Conservation (phyloP, 2,113 vertebrate genomes). For the Alexandromys fortis region DNA sequence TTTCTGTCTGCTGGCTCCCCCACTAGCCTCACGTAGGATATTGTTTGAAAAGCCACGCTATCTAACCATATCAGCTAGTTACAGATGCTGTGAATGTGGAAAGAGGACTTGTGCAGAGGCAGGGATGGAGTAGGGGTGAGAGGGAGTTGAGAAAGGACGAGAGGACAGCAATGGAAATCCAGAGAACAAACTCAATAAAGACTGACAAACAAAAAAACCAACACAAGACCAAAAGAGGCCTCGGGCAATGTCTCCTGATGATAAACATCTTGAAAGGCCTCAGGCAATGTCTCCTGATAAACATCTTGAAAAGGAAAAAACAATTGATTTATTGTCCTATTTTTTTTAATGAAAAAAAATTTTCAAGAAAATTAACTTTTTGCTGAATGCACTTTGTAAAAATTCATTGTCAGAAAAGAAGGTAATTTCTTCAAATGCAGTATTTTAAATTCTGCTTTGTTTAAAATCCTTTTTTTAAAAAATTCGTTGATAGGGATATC, state of each 20-base stretch:
- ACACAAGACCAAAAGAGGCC: neutral
- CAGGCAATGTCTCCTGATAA: neutral
- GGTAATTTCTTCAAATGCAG: neutral
- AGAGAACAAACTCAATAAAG: neutral
- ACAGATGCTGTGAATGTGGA: neutral
- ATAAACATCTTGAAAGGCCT: neutral
- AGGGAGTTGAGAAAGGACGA: neutral
- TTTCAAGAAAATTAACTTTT: conserved; percentile 45
- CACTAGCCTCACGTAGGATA: neutral
- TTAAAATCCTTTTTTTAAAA: neutral
- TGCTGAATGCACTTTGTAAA: conserved; percentile 10
- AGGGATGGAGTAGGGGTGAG: neutral
- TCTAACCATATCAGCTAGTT: neutral
- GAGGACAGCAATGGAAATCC: neutral
- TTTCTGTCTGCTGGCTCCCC: neutral
- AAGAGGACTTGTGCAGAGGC: too few relatives aligned
- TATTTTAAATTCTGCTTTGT: conserved; percentile 10
- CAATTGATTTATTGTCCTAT: conserved; percentile 14
- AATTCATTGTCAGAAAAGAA: neutral
- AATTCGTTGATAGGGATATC: neutral
- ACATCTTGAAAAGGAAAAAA: neutral
- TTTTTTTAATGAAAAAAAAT: conserved; percentile 26
- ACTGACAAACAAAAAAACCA: neutral
- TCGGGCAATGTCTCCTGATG: neutral
- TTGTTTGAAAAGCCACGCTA: neutral